Evolutionary conservation across 2,888 invertebrate genomes (phyloP), one percentile per base, ranked within the genome.

Genomic region (Heliconius charithonia): DNA sequence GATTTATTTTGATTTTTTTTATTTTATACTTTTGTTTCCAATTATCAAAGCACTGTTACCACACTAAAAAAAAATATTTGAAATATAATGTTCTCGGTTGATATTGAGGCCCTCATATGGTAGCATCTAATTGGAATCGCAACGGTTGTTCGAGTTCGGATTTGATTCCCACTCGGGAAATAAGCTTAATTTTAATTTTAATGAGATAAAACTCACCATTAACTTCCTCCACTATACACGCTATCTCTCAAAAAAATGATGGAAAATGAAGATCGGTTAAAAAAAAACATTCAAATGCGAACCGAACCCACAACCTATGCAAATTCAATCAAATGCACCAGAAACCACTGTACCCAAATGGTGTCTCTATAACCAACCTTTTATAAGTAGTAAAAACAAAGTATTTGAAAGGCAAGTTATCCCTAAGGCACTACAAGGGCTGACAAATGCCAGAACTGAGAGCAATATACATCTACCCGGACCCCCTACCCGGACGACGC

Each of bases 381-480:
- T 67, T 37, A 37, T 69, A 69, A 69, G 41, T 69, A 69, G 69
- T 69, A 69, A 69, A 69, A 69, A 69, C 41, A 69, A 69, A 69
- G 71, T 56, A 78, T 78, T 78, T 74, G 72, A 79, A 80, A 71
- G 76, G 56, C 67, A 72, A 71, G 77, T 65, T 69, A 78, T 77
- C 83, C 82, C 80, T 66, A 27, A 81, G 81, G 82, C 80, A 63
- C 77, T 59, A 72, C 72, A 78, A 70, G 78, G 83, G 72, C 80
- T 81, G 82, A 82, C 85, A 81, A 86, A 86, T 86, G 83, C 84
- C 82, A 75, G 81, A 79, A 83, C 82, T 83, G 83, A 86, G 84
- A 85, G 88, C 89, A 91, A 91, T 92, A 92, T 92, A 92, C 92
- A 92, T 92, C 82, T 83, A 87, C 86, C 37, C 37, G 37, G 37